These are phyloP conservation scores for Scaptomyza parva DNA, from an alignment of 2,888 invertebrate species.

Conservation along the genomic window DNA sequence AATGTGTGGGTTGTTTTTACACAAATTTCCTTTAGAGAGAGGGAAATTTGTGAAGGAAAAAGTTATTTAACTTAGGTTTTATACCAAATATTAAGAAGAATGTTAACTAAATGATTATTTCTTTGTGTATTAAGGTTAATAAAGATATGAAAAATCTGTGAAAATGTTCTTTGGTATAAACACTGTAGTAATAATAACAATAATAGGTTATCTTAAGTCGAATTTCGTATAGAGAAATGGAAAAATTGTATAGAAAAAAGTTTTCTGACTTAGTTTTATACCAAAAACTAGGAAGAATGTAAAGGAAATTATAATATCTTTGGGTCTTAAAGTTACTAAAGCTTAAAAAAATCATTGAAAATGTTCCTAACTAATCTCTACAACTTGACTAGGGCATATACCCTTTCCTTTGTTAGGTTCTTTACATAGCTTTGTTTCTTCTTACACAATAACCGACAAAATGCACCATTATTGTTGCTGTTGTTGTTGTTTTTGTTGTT, in stretches of 20 bases:
- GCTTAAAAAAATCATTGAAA: no score
- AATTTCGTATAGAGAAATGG: neutral
- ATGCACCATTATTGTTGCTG: constrained; percentile 30
- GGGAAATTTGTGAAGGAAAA: neutral
- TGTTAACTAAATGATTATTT: neutral
- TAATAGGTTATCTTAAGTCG: no score
- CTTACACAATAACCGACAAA: constrained; percentile 47
- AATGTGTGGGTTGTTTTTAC: no score
- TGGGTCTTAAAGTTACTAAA: neutral
- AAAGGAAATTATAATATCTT: neutral
- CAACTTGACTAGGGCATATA: constrained; percentile 17
- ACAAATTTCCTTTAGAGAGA: no score
- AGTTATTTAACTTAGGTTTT: neutral
- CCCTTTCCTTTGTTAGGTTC: constrained; percentile 27
- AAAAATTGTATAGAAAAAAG: neutral
- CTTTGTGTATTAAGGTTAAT: neutral
- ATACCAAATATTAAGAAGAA: neutral
- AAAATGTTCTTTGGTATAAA: no score
- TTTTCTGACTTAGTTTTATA: neutral
- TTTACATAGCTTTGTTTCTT: constrained; percentile 18
- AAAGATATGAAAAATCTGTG: no score
- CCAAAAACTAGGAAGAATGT: neutral
- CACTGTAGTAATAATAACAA: no score
- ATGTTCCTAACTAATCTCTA: no score
- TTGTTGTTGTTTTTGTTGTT: constrained; percentile 18